Evolutionary conservation across 2,797 vertebrate genomes (phyloP).

Genomic region (Coluber constrictor): DNA sequence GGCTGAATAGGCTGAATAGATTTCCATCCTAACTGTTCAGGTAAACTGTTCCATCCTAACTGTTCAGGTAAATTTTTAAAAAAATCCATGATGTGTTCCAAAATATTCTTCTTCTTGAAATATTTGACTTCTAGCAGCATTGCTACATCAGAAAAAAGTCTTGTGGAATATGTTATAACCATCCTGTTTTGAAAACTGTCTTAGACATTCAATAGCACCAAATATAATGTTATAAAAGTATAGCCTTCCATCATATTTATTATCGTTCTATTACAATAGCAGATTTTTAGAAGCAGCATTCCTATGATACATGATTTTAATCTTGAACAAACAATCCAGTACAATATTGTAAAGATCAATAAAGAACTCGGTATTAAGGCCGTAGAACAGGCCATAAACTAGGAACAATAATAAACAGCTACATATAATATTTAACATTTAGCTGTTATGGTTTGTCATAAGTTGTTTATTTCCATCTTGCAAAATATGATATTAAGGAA

Average conservation of each 20-base stretch:
- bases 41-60: not conserved
- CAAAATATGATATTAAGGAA: not conserved
- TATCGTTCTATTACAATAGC: not conserved
- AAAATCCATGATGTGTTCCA: not conserved
- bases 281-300: not conserved
- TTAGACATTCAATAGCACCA: conserved; percentile 3
- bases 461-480: not conserved
- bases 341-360: not conserved
- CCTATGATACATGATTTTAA: not conserved
- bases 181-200: not conserved
- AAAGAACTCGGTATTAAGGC: not conserved
- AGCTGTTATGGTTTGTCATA: not conserved
- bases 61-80: not conserved
- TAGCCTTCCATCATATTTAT: not conserved
- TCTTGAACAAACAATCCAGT: not conserved
- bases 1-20: too few species aligned
- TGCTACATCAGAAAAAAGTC: not conserved
- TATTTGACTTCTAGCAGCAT: not conserved
- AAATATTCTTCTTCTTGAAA: not conserved
- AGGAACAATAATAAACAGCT: not conserved
- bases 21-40: not conserved
- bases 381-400: not conserved
- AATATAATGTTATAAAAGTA: not conserved
- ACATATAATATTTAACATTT: not conserved
- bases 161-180: not conserved